phyloP scores from a whole-genome alignment of 2,113 vertebrate species.

The Psammodynastes pulverulentus region DNA sequence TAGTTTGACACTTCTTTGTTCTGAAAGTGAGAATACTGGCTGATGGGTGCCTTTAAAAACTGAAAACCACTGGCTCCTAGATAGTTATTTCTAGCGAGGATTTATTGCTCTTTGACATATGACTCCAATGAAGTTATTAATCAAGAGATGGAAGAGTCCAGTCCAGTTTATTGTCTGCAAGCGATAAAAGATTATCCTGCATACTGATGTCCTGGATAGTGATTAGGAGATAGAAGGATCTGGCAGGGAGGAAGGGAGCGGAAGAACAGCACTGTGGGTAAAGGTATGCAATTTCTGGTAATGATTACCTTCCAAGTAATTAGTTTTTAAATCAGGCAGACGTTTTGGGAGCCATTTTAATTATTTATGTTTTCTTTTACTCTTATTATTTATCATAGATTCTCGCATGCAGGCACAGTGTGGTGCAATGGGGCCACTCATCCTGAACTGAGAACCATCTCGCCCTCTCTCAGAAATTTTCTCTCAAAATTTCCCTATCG shows the following conservation, averaged over 20 bases:
- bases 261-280: constrained; percentile 44
- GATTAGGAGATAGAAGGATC: constrained; percentile 23
- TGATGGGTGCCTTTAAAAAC: not conserved
- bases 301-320: constrained; percentile 60
- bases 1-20: not conserved
- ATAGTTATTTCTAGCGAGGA: constrained; percentile 24
- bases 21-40: not conserved
- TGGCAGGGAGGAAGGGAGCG: not conserved
- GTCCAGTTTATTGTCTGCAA: not conserved
- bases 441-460: not conserved
- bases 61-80: not conserved
- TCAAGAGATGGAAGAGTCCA: constrained; percentile 40
- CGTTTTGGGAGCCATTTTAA: constrained; percentile 61
- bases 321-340: constrained; percentile 70
- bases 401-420: not conserved
- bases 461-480: not conserved
- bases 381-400: constrained; percentile 48
- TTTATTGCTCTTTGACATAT: constrained; percentile 37
- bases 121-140: constrained; percentile 16
- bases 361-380: constrained; percentile 61
- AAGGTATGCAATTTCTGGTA: constrained; percentile 38
- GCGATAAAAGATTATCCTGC: constrained; percentile 37
- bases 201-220: not conserved
- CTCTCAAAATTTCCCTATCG: not conserved
- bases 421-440: not conserved